phyloP scores from a whole-genome alignment of 2,797 vertebrate genomes.

The Lithobates pipiens region DNA sequence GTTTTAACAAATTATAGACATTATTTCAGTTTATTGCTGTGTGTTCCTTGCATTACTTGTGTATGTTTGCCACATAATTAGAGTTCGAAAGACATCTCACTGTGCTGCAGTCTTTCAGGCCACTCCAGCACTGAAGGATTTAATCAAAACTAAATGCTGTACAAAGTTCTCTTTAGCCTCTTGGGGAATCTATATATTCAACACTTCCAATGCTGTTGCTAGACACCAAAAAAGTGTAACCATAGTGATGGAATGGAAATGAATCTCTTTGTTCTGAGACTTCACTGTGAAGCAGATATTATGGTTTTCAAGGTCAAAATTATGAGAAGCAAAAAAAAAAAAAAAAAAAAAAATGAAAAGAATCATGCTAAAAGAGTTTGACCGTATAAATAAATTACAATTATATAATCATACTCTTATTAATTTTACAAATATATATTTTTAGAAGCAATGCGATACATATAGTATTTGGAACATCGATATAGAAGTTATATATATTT shows the following conservation, averaged over 20 bases:
- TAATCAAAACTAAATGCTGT: conserved; percentile 77
- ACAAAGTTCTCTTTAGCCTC: conserved; percentile 75
- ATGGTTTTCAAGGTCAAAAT: conserved; percentile 83
- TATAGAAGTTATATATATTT: neutral
- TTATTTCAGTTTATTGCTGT: conserved; percentile 15
- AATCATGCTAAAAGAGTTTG: conserved; percentile 77
- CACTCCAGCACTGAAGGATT: conserved; percentile 68
- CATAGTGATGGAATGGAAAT: conserved; percentile 86
- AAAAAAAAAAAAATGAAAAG: conserved; percentile 69
- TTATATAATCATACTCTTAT: neutral
- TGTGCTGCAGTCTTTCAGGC: conserved; percentile 35
- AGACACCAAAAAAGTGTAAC: conserved; percentile 77
- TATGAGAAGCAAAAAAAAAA: conserved; percentile 75
- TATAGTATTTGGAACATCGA: neutral
- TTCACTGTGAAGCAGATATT: conserved; percentile 80
- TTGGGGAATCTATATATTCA: conserved; percentile 74
- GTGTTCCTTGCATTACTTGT: conserved; percentile 9
- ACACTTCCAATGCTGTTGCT: conserved; percentile 71
- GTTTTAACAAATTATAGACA: conserved; percentile 23
- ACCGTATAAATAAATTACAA: conserved; percentile 70
- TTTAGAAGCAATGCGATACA: neutral
- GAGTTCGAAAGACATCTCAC: conserved; percentile 19
- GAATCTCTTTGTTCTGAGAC: conserved; percentile 81
- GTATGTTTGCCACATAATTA: conserved; percentile 14
- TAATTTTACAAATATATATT: no score